Base-by-base conservation (phyloP, 2,888 invertebrate genomes). In the Phortica okadai region DNA sequence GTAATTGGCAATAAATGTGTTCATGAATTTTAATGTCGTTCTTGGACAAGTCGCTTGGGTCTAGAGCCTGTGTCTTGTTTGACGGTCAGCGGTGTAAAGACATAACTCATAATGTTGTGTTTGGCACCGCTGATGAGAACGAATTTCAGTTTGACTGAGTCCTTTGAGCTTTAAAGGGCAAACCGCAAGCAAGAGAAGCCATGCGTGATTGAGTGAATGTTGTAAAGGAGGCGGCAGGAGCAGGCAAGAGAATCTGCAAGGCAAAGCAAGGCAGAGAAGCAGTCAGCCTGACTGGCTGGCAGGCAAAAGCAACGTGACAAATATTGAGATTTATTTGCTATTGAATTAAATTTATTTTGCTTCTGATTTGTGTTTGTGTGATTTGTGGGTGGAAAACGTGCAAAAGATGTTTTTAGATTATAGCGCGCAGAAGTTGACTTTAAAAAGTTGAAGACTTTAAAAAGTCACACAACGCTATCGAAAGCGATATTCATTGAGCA, bases 1-100 rank as follows among this genome's bases (percentile, higher is more conserved):
- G 89, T 88, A 89, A 89, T 88, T 88, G 88, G 86, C 88, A 88
- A 88, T 88, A 89, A 88, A 88, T 88, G 87, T 86, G 88, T 89
- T 88, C 87, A 88, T 88, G 88, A 89, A 88, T 88, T 89, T 88
- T 88, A 88, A 89, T 88, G 89, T 75, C 74, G 77, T 75, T 78
- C 64, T 8, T 42, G n/a, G 69, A 41, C 66, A 25, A 50, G 10
- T 11, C 10, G 50, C 62, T 25, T 25, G 62, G 16, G 10, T 59
- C 8, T 33, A 33, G 33, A 33, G 33, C 4, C 33, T 33, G 33
- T 33, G 33, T 33, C 33, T 33, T 2, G 33, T 33, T 33, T 33
- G 33, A 33, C 33, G 33, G 33, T 70, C 64, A 76, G 50, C 50
- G 14, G 8, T 50, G 50, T 54, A 33, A 41, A 45, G 67, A 80